A percentile compares a stretch with the other conserved stretches of the same genome.
Evolutionary conservation across 2,888 invertebrate species (phyloP).

Genomic region (Cerceris ruficornis): DNA sequence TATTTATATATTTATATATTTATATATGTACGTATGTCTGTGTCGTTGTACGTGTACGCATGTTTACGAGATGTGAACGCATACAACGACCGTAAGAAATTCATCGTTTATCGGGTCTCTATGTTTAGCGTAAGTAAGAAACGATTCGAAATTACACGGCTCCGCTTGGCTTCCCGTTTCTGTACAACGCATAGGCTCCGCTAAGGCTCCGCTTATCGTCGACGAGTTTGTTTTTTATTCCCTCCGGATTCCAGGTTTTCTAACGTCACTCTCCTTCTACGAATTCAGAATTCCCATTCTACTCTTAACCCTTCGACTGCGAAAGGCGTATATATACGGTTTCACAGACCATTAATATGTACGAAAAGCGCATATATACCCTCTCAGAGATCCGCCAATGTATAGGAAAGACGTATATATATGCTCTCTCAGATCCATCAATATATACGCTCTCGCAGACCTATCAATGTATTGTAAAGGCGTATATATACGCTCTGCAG

Average conservation of each 20-base stretch:
- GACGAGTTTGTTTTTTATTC: conserved; percentile 15
- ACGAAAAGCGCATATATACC: too few species aligned
- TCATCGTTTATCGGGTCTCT: conserved; percentile 40
- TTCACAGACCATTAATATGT: conserved; percentile 15
- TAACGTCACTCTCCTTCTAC: conserved; percentile 28
- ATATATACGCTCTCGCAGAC: too few species aligned
- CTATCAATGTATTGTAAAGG: too few species aligned
- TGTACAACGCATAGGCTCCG: conserved; percentile 49
- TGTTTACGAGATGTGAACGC: conserved; percentile 20
- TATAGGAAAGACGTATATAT: too few species aligned
- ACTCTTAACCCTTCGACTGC: not conserved
- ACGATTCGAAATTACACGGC: conserved; percentile 61
- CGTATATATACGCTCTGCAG: too few species aligned
- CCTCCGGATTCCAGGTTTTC: conserved; percentile 26
- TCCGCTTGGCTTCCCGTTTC: conserved; percentile 38
- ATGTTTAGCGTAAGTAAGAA: conserved; percentile 59
- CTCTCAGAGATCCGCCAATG: too few species aligned
- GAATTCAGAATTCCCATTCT: conserved; percentile 31
- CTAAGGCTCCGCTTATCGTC: conserved; percentile 50
- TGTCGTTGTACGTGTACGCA: conserved; percentile 38
- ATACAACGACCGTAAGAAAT: conserved; percentile 51
- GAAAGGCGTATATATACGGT: too few species aligned
- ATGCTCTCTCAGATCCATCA: too few species aligned
- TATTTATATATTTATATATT: conserved; percentile 73
- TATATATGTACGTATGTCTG: conserved; percentile 59